These are phyloP conservation scores for Zootoca vivipara DNA, from an alignment of 2,113 vertebrate species.

Conservation along the genomic window DNA sequence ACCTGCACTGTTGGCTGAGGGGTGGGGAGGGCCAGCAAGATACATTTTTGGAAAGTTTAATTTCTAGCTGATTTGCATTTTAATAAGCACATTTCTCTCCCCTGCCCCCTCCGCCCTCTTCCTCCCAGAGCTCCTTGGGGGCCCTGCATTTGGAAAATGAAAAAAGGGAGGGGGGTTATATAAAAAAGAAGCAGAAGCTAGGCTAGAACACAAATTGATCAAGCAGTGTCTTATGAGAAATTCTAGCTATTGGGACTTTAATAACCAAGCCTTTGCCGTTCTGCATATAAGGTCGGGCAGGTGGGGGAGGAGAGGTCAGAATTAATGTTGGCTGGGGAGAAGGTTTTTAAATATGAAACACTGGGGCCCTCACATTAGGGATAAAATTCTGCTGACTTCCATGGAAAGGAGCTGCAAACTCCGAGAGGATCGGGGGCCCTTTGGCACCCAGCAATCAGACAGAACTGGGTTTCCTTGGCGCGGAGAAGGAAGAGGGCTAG, in stretches of 20 bases:
- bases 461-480: background rate
- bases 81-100: background rate
- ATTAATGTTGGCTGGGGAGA: background rate
- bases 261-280: background rate
- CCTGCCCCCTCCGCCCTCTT: background rate
- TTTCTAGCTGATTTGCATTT: conserved; percentile 26
- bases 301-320: background rate
- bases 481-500: background rate
- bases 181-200: too few relatives aligned
- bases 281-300: background rate
- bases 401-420: background rate
- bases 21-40: background rate
- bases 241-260: conserved; percentile 31
- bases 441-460: background rate
- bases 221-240: conserved; percentile 24
- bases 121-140: background rate
- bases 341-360: background rate
- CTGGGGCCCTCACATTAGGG: background rate
- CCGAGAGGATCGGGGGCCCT: background rate
- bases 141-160: background rate
- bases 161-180: background rate
- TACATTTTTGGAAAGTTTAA: background rate
- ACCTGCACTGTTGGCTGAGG: background rate
- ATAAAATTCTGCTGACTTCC: background rate
- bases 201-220: background rate